Percentiles rank a stretch among this genome's conserved stretches.
These are phyloP conservation scores for Daubentonia madagascariensis DNA, from an alignment of 2,113 vertebrate genomes.

Conservation along the genomic window DNA sequence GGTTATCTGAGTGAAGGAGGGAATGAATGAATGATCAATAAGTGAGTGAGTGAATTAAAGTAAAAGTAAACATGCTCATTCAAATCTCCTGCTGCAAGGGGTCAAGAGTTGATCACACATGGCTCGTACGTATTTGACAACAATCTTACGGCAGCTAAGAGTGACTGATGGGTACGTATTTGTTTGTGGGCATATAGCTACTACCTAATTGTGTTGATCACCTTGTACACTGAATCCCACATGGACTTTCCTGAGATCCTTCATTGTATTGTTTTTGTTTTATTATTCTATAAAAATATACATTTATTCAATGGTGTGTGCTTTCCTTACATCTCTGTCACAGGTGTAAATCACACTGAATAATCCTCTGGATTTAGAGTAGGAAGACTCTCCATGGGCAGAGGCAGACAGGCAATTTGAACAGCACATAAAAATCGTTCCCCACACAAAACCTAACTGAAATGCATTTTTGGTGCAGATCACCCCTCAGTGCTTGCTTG, in stretches of 20 bases:
- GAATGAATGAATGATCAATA: neutral
- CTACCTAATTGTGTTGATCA: fast-evolving
- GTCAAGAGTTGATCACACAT: fast-evolving
- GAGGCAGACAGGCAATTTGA: neutral
- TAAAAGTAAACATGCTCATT: neutral
- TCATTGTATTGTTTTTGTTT: neutral
- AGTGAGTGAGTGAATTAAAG: neutral
- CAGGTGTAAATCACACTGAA: no score
- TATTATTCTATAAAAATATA: neutral
- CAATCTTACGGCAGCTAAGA: fast-evolving
- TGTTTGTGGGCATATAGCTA: neutral
- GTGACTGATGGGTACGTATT: fast-evolving
- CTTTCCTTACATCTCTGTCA: neutral
- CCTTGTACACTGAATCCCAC: no score
- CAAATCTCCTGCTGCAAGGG: neutral
- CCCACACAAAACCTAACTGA: neutral
- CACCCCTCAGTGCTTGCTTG: neutral
- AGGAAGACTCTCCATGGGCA: neutral
- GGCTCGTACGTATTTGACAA: neutral
- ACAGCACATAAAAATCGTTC: neutral
- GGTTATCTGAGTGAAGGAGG: neutral
- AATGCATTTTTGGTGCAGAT: fast-evolving
- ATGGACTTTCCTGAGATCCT: neutral
- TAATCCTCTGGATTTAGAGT: neutral
- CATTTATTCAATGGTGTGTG: neutral